Percentiles rank a stretch among this genome's conserved stretches.
phyloP scores from a whole-genome alignment of 2,888 invertebrate species.

The Hypselothyrea guttata region DNA sequence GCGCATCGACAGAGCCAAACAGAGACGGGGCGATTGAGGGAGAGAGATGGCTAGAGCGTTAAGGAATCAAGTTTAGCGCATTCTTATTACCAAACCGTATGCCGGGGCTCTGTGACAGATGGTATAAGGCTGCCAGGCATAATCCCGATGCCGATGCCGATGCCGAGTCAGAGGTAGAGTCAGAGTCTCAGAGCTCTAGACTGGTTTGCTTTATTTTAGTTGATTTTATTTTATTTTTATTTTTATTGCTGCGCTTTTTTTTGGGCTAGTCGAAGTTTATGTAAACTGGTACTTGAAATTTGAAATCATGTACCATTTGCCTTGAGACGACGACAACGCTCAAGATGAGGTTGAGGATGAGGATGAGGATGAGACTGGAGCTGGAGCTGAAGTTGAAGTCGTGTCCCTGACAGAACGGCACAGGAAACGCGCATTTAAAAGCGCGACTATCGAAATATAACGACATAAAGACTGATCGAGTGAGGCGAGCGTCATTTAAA shows the following conservation, averaged over 20 bases:
- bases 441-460: constrained; percentile 77
- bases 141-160: constrained; percentile 52
- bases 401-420: constrained; percentile 69
- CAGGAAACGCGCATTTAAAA: constrained; percentile 77
- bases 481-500: constrained; percentile 51
- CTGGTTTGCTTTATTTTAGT: not conserved
- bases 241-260: constrained; percentile 9
- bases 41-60: constrained; percentile 50
- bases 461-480: constrained; percentile 52
- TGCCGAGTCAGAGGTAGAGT: constrained; percentile 33
- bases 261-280: constrained; percentile 57
- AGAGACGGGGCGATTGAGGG: no score
- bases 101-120: constrained; percentile 73
- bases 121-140: constrained; percentile 71
- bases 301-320: constrained; percentile 78
- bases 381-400: constrained; percentile 37
- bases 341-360: constrained; percentile 7
- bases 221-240: constrained; percentile 2
- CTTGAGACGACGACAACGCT: constrained; percentile 50
- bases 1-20: constrained; percentile 49
- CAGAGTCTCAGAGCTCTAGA: not conserved
- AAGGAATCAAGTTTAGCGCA: constrained; percentile 76
- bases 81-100: constrained; percentile 71
- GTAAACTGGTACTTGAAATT: constrained; percentile 79
- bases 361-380: constrained; percentile 29